Evolutionary conservation across 2,113 vertebrate genomes (phyloP).

Genomic region (Onychostruthus taczanowskii): DNA sequence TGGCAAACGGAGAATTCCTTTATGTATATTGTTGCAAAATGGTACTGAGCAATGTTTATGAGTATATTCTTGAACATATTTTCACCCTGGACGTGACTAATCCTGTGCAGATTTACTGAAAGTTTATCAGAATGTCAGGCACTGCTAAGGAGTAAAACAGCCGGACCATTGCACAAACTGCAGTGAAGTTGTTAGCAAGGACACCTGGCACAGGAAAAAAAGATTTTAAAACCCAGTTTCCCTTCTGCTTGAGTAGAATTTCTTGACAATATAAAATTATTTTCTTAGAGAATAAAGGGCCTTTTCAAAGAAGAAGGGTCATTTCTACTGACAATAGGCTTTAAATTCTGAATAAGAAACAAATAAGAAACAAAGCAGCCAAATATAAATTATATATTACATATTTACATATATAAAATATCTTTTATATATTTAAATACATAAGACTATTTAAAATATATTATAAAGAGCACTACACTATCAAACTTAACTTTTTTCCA

Average conservation of each 20-base stretch:
- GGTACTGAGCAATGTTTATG: background rate
- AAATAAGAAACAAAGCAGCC: background rate
- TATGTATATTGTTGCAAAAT: slow-evolving; percentile 23
- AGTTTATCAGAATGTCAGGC: background rate
- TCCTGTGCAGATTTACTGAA: background rate
- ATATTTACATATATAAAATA: background rate
- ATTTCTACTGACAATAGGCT: background rate
- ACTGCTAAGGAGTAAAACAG: background rate
- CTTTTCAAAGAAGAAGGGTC: background rate
- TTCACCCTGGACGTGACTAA: slow-evolving; percentile 10
- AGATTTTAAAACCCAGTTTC: rapidly evolving
- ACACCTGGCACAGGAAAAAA: background rate
- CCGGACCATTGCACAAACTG: rapidly evolving
- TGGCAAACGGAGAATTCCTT: background rate
- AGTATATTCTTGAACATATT: background rate
- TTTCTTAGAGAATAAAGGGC: background rate
- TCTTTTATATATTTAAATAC: background rate
- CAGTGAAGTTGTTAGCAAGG: background rate
- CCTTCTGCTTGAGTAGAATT: background rate
- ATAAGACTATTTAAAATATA: background rate
- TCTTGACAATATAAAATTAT: background rate
- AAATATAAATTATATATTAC: background rate
- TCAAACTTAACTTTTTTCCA: background rate
- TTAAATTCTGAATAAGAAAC: background rate
- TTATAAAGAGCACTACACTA: background rate